Evolutionary conservation across 2,797 vertebrate species (phyloP).

Genomic region (Pseudochirops cupreus): DNA sequence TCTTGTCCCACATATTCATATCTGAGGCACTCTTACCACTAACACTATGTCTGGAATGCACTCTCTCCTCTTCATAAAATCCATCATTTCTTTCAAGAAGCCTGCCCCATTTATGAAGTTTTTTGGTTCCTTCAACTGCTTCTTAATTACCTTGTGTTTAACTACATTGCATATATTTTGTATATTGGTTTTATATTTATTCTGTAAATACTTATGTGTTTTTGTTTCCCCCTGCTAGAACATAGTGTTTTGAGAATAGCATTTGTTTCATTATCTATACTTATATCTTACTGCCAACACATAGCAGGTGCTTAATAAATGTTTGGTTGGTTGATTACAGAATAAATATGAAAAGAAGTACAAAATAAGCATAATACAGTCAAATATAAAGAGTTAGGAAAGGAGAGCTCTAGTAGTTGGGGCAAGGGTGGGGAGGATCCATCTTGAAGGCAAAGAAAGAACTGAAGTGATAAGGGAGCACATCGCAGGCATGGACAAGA

Average conservation of each 20-base stretch:
- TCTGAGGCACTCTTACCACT: not conserved
- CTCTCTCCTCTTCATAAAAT: not conserved
- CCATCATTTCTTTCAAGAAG: not conserved
- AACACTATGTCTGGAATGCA: not conserved
- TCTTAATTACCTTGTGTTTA: not conserved
- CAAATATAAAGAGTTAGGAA: not conserved
- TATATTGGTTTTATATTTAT: not conserved
- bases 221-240: not conserved
- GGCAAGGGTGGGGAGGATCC: not conserved
- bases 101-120: not conserved
- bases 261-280: not conserved
- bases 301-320: not conserved
- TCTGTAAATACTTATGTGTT: not conserved
- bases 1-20: no score
- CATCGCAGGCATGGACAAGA: not conserved
- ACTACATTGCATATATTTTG: not conserved
- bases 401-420: not conserved
- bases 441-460: not conserved
- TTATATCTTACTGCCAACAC: not conserved
- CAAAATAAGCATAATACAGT: not conserved
- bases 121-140: not conserved
- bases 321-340: not conserved
- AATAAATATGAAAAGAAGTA: not conserved
- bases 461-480: not conserved
- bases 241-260: not conserved